phyloP scores from a whole-genome alignment of 2,888 invertebrate species.

The Euplagia quadripunctaria region DNA sequence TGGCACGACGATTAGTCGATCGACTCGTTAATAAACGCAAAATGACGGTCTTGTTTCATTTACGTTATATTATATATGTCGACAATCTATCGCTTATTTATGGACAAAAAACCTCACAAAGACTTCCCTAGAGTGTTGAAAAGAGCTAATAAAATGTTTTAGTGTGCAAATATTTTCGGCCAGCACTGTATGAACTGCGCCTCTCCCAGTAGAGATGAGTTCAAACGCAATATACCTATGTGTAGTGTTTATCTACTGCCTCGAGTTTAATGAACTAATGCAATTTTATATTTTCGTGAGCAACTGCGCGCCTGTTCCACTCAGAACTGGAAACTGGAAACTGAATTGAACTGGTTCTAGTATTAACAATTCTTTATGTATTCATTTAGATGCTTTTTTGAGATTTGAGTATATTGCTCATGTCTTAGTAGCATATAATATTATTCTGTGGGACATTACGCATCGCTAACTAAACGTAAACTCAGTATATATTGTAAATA shows the following conservation, averaged over 20 bases:
- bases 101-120: neutral
- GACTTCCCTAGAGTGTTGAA: neutral
- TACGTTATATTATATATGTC: too few relatives aligned
- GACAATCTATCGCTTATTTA: too few relatives aligned
- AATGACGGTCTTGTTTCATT: too few relatives aligned
- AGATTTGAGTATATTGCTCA: neutral
- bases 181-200: conserved; percentile 62
- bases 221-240: conserved; percentile 53
- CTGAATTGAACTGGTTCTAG: conserved; percentile 5
- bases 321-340: conserved; percentile 5
- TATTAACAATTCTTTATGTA: neutral
- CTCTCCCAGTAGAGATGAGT: conserved; percentile 71
- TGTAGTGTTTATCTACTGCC: conserved; percentile 45
- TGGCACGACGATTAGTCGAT: too few relatives aligned
- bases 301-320: conserved; percentile 21
- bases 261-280: conserved; percentile 51
- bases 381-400: neutral
- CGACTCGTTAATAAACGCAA: too few relatives aligned
- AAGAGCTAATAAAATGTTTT: neutral
- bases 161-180: conserved; percentile 35
- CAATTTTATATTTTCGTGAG: conserved; percentile 48
- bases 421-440: too few relatives aligned
- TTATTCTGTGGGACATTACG: too few relatives aligned
- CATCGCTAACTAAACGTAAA: neutral
- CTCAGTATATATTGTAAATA: neutral